Conservation (phyloP, 2,797 vertebrate genomes). For the Manis javanica region DNA sequence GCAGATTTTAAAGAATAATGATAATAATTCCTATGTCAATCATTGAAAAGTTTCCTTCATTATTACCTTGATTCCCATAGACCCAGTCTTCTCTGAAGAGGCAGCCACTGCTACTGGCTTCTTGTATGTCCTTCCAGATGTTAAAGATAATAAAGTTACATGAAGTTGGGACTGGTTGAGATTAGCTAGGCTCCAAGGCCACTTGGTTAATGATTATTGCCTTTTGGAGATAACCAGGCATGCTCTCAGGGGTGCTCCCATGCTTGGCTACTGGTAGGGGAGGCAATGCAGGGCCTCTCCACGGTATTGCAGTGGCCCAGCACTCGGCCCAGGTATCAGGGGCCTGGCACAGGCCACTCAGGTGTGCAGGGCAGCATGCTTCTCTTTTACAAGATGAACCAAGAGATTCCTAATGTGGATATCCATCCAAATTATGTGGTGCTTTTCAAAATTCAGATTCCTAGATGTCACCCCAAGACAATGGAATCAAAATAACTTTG, state of each 20-base stretch:
- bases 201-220: background rate
- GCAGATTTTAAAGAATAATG: background rate
- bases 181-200: background rate
- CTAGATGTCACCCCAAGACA: background rate
- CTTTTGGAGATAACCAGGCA: background rate
- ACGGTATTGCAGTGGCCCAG: accelerated
- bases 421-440: background rate
- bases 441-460: background rate
- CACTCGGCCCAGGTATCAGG: background rate
- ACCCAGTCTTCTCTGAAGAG: background rate
- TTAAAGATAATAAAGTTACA: background rate
- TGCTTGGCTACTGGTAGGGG: background rate
- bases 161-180: background rate
- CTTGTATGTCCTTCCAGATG: background rate
- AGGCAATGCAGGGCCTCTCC: background rate
- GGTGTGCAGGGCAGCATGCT: background rate
- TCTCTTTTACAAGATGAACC: background rate
- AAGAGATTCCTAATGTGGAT: background rate
- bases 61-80: background rate
- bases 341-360: background rate
- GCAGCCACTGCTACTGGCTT: background rate
- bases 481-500: background rate
- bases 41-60: background rate
- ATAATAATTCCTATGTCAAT: background rate
- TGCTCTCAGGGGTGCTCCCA: background rate